phyloP scores from a whole-genome alignment of 2,797 vertebrate species.

The Lutjanus argentimaculatus region DNA sequence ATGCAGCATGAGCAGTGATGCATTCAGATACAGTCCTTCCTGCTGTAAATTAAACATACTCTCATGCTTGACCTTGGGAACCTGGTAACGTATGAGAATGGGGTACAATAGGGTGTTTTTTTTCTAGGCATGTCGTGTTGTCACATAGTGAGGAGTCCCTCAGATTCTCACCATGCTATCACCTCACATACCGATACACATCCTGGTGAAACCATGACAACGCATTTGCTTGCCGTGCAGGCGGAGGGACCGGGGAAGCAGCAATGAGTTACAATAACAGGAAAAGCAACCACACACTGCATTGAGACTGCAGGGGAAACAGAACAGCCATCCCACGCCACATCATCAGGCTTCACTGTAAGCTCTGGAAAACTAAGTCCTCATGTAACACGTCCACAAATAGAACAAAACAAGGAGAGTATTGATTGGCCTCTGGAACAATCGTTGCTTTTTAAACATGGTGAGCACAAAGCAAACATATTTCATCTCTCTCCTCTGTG shows the following conservation, averaged over 20 bases:
- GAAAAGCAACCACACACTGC: conserved; percentile 58
- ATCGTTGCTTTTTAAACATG: conserved; percentile 14
- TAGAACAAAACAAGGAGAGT: conserved; percentile 40
- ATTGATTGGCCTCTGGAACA: conserved; percentile 58
- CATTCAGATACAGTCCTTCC: conserved; percentile 13
- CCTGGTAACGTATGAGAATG: conserved; percentile 31
- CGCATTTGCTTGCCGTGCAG: conserved; percentile 60
- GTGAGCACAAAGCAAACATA: conserved; percentile 10
- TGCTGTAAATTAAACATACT: conserved; percentile 38
- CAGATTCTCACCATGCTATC: conserved; percentile 41
- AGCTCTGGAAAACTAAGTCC: conserved; percentile 49
- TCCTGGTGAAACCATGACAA: conserved; percentile 75
- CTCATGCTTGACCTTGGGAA: conserved; percentile 56
- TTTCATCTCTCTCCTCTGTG: conserved; percentile 29
- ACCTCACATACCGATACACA: conserved; percentile 65
- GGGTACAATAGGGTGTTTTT: background rate
- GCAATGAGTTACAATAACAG: conserved; percentile 63
- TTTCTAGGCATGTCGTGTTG: background rate
- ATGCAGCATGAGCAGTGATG: background rate
- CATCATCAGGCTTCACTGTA: conserved; percentile 49
- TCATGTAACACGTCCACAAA: conserved; percentile 57
- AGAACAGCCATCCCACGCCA: conserved; percentile 37
- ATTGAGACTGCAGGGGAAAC: conserved; percentile 62
- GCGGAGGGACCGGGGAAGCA: conserved; percentile 32
- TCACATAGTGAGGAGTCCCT: conserved; percentile 14